Evolutionary conservation across 1,140 invertebrate species (phyloP).

Genomic region (Pogonomyrmex barbatus): DNA sequence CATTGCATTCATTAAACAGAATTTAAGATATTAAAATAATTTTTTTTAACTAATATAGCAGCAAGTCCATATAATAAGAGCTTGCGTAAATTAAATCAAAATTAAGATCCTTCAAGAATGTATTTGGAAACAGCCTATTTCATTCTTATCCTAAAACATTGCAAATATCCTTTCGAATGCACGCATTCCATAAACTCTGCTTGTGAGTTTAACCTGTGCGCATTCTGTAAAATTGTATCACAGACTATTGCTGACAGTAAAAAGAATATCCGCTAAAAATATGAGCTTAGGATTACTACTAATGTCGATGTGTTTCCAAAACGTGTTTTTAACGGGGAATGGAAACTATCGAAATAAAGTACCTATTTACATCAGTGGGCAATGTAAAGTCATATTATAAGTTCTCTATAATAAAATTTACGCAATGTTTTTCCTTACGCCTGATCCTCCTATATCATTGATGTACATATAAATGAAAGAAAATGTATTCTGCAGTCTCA

Average conservation of each 20-base stretch:
- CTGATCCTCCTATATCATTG: constrained; percentile 21
- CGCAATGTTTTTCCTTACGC: neutral
- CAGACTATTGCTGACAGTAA: constrained; percentile 70
- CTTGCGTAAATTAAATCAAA: constrained; percentile 1
- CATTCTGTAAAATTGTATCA: constrained; percentile 72
- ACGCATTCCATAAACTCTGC: constrained; percentile 30
- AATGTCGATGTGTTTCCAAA: constrained; percentile 59
- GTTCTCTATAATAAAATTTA: constrained; percentile 41
- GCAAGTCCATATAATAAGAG: constrained; percentile 13
- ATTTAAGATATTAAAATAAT: constrained; percentile 19
- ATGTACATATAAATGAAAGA: neutral
- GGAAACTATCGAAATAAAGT: constrained; percentile 41
- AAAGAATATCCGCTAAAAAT: constrained; percentile 71
- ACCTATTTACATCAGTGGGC: constrained; percentile 62
- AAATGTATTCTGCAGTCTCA: neutral
- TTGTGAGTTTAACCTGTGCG: constrained; percentile 26
- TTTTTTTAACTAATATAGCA: constrained; percentile 55
- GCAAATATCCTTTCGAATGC: constrained; percentile 67
- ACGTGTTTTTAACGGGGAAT: constrained; percentile 40
- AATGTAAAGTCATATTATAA: constrained; percentile 30
- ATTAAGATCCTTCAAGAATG: constrained; percentile 13
- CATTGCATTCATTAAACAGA: constrained; percentile 49
- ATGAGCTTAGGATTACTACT: constrained; percentile 43
- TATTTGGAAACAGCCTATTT: constrained; percentile 21
- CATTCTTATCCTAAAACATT: constrained; percentile 62